A percentile compares a stretch with the other conserved stretches of the same genome.
phyloP scores from a whole-genome alignment of 2,113 vertebrate genomes.

The Desmodus rotundus region DNA sequence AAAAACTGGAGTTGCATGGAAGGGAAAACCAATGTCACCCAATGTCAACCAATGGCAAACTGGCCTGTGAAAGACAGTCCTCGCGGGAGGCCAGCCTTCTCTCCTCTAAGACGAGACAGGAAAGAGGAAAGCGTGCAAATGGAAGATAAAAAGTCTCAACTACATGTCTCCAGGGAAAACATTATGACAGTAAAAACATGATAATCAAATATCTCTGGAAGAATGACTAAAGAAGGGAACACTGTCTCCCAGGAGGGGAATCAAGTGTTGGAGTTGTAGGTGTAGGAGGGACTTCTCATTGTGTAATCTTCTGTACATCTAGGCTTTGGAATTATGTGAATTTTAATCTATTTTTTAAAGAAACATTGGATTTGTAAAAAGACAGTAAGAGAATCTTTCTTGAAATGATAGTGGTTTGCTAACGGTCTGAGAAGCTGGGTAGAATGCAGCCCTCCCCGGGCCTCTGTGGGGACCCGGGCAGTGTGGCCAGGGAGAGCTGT shows the following conservation, averaged over 20 bases:
- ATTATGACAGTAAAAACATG: not conserved
- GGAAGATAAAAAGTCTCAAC: not conserved
- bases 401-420: not conserved
- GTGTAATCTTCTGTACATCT: not conserved
- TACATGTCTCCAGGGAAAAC: not conserved
- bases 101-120: not conserved
- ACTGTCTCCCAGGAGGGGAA: conserved; percentile 6
- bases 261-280: not conserved
- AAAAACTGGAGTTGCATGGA: not conserved
- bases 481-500: rapidly evolving
- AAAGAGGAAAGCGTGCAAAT: not conserved
- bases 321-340: not conserved
- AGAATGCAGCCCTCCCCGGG: not conserved
- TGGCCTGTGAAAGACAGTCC: not conserved
- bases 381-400: not conserved
- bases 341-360: not conserved
- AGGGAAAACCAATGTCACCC: not conserved
- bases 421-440: not conserved
- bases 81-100: not conserved
- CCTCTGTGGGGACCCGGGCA: not conserved
- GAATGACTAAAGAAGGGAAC: not conserved
- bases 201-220: not conserved
- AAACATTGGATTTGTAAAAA: not conserved
- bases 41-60: not conserved
- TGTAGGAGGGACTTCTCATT: not conserved